phyloP scores from a whole-genome alignment of 2,888 invertebrate genomes.

The Callyntrura guangdongensis region DNA sequence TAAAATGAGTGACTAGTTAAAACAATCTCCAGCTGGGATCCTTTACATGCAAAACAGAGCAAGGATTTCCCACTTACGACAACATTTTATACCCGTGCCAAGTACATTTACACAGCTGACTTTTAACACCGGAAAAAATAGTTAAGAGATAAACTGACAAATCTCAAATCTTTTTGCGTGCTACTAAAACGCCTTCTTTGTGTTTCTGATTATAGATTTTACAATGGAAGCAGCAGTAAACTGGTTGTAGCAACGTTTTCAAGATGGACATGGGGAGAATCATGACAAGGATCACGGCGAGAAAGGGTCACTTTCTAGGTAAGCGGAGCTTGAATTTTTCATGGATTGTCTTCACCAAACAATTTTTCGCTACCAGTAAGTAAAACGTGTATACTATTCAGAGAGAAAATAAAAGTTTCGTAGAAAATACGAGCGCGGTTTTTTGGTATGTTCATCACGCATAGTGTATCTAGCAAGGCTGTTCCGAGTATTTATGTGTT shows the following conservation, averaged over 20 bases:
- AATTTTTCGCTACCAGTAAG: too few relatives aligned
- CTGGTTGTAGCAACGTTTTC: neutral
- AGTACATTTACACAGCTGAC: too few relatives aligned
- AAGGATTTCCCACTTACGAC: neutral
- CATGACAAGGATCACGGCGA: slow-evolving; percentile 1
- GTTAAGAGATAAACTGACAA: too few relatives aligned
- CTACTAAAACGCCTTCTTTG: too few relatives aligned
- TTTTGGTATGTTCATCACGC: neutral
- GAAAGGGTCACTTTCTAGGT: slow-evolving; percentile 50
- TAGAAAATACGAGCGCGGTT: too few relatives aligned
- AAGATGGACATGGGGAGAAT: slow-evolving; percentile 2
- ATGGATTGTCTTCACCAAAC: neutral
- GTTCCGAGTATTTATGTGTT: too few relatives aligned
- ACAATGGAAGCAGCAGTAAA: neutral
- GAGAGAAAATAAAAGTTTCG: neutral
- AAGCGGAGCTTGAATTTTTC: neutral
- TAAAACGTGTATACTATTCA: neutral
- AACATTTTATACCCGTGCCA: too few relatives aligned
- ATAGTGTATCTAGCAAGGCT: neutral
- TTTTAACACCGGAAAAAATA: too few relatives aligned
- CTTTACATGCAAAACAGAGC: neutral
- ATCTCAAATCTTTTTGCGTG: too few relatives aligned
- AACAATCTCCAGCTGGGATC: neutral
- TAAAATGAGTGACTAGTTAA: slow-evolving; percentile 25
- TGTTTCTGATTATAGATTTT: too few relatives aligned